Conservation (phyloP, 2,797 vertebrate species). For the Tadarida brasiliensis region DNA sequence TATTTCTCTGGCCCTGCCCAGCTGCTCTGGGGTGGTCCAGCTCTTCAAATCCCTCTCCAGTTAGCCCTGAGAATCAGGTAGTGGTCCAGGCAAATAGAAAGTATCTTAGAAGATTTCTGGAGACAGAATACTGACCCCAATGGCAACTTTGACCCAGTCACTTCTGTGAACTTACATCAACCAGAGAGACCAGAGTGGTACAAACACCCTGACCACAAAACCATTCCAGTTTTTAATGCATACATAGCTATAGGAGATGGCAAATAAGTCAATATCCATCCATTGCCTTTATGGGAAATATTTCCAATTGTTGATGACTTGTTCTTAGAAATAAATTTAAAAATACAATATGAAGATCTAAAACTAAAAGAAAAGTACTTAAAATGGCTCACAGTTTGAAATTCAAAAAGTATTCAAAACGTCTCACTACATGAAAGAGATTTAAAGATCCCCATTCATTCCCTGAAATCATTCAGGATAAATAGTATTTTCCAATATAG, state of each 20-base stretch:
- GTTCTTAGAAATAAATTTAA: background rate
- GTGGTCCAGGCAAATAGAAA: background rate
- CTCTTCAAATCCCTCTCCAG: background rate
- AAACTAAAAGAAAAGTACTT: background rate
- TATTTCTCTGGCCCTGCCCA: background rate
- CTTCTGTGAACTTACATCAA: background rate
- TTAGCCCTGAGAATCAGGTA: background rate
- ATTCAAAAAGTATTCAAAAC: background rate
- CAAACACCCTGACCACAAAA: background rate
- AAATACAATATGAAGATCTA: background rate
- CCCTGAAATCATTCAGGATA: background rate
- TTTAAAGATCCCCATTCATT: background rate
- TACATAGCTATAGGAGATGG: background rate
- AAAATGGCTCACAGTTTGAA: background rate
- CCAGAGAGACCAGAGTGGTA: background rate
- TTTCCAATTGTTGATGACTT: background rate
- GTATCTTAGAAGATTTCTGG: background rate
- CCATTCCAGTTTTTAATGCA: background rate
- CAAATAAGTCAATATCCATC: background rate
- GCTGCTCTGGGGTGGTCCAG: background rate
- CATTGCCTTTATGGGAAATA: background rate
- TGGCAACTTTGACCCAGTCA: background rate
- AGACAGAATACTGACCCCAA: background rate
- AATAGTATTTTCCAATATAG: background rate
- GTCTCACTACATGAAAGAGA: background rate